These are phyloP conservation scores for Cheilosia variabilis DNA, from an alignment of 2,888 invertebrate species.

Conservation along the genomic window DNA sequence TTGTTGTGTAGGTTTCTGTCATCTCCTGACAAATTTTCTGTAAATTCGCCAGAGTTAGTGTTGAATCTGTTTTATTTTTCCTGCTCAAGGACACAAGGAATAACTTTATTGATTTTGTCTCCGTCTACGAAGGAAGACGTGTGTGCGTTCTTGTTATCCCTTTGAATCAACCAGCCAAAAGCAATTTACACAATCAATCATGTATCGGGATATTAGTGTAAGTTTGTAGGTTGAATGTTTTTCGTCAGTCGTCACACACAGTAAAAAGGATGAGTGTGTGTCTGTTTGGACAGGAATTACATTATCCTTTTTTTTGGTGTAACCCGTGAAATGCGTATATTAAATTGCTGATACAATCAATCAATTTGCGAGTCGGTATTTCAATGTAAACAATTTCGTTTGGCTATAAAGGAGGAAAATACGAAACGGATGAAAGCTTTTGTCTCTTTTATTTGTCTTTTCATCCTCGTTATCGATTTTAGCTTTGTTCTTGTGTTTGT, in stretches of 20 bases:
- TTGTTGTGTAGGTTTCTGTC: constrained; percentile 11
- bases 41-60: constrained; percentile 42
- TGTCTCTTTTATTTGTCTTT: constrained; percentile 7
- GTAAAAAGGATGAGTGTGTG: constrained; percentile 11
- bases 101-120: constrained; percentile 66
- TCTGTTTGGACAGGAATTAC: constrained; percentile 53
- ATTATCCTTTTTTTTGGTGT: constrained; percentile 50
- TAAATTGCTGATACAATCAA: constrained; percentile 62
- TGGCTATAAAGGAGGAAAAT: background rate
- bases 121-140: background rate
- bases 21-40: constrained; percentile 36
- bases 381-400: constrained; percentile 42
- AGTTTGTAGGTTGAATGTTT: background rate
- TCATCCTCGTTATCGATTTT: constrained; percentile 37
- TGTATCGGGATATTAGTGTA: constrained; percentile 36
- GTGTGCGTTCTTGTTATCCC: constrained; percentile 22
- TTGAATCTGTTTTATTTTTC: background rate
- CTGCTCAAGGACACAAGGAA: constrained; percentile 60
- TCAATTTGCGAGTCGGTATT: constrained; percentile 58
- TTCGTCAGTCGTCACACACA: constrained; percentile 4
- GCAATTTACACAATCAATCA: constrained; percentile 70
- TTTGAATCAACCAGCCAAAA: constrained; percentile 64
- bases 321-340: constrained; percentile 19
- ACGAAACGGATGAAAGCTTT: constrained; percentile 26
- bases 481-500: constrained; percentile 15